Conservation (phyloP, 2,797 vertebrate genomes). For the Spondyliosoma cantharus region DNA sequence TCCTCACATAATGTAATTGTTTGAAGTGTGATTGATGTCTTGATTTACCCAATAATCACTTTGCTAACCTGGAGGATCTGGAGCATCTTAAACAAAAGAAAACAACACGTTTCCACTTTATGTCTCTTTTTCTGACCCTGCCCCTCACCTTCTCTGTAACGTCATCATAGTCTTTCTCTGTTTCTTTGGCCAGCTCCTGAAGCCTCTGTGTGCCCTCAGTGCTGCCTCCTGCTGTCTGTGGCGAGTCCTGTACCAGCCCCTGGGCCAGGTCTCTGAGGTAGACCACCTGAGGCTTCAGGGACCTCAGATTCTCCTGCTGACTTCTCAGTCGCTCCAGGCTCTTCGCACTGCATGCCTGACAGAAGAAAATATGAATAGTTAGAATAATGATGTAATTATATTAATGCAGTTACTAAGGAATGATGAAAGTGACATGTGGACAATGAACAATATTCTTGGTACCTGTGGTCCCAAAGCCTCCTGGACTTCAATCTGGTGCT, state of each 20-base stretch:
- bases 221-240: slow-evolving; percentile 79
- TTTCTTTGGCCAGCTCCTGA: slow-evolving; percentile 85
- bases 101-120: neutral
- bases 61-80: neutral
- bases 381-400: neutral
- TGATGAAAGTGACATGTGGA: neutral
- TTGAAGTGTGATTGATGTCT: too few species aligned
- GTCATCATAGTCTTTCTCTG: slow-evolving; percentile 87
- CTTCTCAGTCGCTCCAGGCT: slow-evolving; percentile 93
- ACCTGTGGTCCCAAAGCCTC: slow-evolving; percentile 92
- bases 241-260: slow-evolving; percentile 93
- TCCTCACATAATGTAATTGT: too few species aligned
- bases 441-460: neutral
- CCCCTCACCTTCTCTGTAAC: slow-evolving; percentile 87
- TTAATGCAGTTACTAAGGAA: neutral
- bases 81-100: neutral
- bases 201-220: slow-evolving; percentile 87
- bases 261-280: slow-evolving; percentile 92
- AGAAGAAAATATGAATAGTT: neutral
- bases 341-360: slow-evolving; percentile 94
- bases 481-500: slow-evolving; percentile 96
- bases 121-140: neutral
- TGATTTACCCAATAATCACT: neutral
- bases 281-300: slow-evolving; percentile 91
- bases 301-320: slow-evolving; percentile 91